Evolutionary conservation across 2,888 invertebrate species (phyloP).

Genomic region (Odontocerum albicorne): DNA sequence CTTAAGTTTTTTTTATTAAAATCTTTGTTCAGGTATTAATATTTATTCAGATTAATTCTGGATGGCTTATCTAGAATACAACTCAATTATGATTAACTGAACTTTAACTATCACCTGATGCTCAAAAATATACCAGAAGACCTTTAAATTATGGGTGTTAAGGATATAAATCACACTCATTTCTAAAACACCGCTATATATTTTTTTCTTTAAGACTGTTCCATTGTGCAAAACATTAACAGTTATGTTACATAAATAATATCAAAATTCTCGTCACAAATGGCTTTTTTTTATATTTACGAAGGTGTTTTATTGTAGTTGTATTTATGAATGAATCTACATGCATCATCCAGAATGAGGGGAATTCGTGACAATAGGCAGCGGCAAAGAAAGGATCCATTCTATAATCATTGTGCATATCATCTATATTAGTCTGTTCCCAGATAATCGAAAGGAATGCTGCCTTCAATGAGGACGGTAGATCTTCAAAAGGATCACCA

Average conservation of each 20-base stretch:
- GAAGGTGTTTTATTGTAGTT: conserved; percentile 19
- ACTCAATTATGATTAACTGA: too few species aligned
- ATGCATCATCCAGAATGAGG: conserved; percentile 14
- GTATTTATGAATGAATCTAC: conserved; percentile 19
- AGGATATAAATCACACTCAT: neutral
- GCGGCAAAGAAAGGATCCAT: conserved; percentile 29
- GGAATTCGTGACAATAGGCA: conserved; percentile 26
- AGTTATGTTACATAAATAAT: conserved; percentile 2
- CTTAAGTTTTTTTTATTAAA: too few species aligned
- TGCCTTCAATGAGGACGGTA: conserved; percentile 1
- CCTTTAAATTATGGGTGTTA: neutral
- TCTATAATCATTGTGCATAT: conserved; percentile 13
- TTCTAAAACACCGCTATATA: neutral
- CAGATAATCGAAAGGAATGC: conserved; percentile 14
- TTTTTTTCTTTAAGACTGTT: neutral
- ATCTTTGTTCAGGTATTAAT: too few species aligned
- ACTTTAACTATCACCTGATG: too few species aligned
- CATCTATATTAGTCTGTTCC: conserved; percentile 18
- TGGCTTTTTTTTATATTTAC: conserved; percentile 11
- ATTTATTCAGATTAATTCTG: too few species aligned
- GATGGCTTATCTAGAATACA: too few species aligned
- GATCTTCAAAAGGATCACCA: conserved; percentile 20
- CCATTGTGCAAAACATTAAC: too few species aligned
- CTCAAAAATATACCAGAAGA: too few species aligned
- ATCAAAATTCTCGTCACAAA: conserved; percentile 12